Evolutionary conservation across 2,113 vertebrate species (phyloP).

Genomic region (Empidonax traillii): DNA sequence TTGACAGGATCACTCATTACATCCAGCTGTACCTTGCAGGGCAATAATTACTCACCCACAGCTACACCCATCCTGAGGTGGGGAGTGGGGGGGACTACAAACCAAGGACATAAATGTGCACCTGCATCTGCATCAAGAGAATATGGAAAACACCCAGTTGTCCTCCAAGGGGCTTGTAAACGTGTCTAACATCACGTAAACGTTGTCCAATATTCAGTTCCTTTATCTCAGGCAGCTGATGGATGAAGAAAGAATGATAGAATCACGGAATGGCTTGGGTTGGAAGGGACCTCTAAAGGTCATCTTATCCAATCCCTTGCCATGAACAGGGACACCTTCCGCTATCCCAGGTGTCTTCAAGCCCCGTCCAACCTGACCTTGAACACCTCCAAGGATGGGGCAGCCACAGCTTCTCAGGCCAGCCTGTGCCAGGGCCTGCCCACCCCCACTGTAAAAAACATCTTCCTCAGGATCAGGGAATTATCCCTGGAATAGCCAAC

Average conservation of each 20-base stretch:
- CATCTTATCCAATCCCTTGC: neutral
- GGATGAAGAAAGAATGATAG: neutral
- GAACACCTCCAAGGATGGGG: neutral
- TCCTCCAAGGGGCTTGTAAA: neutral
- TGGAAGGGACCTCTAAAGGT: neutral
- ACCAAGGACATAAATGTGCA: neutral
- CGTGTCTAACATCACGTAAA: neutral
- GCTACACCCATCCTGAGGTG: neutral
- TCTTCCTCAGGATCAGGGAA: neutral
- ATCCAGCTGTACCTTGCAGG: neutral
- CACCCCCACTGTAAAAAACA: rapidly evolving
- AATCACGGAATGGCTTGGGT: neutral
- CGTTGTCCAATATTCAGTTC: neutral
- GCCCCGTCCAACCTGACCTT: neutral
- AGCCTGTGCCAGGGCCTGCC: neutral
- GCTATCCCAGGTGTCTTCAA: neutral
- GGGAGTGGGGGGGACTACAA: neutral
- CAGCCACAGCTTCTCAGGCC: neutral
- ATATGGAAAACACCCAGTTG: neutral
- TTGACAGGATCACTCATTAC: neutral
- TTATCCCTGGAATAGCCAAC: neutral
- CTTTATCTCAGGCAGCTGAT: neutral
- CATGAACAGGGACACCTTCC: neutral
- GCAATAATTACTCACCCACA: neutral
- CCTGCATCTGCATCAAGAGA: neutral